Evolutionary conservation across 2,797 vertebrate genomes (phyloP).

Genomic region (Coendou prehensilis): DNA sequence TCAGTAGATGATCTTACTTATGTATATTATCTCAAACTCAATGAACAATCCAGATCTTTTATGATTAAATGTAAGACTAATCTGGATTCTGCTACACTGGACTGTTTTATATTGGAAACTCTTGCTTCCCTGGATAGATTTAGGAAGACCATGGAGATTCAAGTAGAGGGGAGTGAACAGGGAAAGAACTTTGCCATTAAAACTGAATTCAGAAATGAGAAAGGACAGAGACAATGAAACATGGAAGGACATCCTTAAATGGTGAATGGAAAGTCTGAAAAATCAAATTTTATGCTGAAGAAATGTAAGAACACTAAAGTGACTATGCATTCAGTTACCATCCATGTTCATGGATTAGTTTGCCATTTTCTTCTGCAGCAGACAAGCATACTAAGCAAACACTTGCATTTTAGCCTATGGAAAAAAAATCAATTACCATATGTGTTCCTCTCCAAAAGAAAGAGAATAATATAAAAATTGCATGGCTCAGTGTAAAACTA

Average conservation of each 20-base stretch:
- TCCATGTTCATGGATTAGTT: not conserved
- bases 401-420: not conserved
- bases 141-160: conserved; percentile 94
- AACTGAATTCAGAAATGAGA: conserved; percentile 37
- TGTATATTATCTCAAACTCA: conserved; percentile 95
- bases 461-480: not conserved
- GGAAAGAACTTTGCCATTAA: not conserved
- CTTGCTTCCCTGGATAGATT: conserved; percentile 93
- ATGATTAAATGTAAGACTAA: conserved; percentile 96
- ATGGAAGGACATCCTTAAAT: not conserved
- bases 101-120: conserved; percentile 92
- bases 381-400: not conserved
- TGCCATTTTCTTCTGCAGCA: not conserved
- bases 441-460: not conserved
- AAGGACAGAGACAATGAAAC: not conserved
- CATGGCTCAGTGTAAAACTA: conserved; percentile 60
- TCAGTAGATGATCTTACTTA: conserved; percentile 94
- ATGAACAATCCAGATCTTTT: conserved; percentile 93
- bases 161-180: conserved; percentile 80
- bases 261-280: not conserved
- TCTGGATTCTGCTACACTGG: conserved; percentile 93
- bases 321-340: not conserved
- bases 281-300: not conserved
- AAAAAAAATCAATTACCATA: not conserved
- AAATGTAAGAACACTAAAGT: not conserved